Evolutionary conservation across 2,888 invertebrate species (phyloP).

Genomic region (Patella ulyssiponensis): DNA sequence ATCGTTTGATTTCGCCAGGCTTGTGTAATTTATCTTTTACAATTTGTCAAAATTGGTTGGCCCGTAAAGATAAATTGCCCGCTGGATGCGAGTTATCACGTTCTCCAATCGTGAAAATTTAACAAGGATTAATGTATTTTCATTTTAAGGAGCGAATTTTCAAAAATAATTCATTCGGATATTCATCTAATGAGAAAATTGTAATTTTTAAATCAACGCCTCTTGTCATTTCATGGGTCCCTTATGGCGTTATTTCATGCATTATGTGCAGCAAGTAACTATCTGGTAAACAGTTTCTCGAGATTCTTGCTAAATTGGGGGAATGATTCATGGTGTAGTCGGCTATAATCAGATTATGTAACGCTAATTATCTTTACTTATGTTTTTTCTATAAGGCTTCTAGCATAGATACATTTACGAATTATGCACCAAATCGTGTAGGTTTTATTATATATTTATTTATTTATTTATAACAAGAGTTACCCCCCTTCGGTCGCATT

Average conservation of each 20-base stretch:
- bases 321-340: too few species aligned
- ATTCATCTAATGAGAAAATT: conserved; percentile 9
- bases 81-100: background rate
- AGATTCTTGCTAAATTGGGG: too few species aligned
- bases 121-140: conserved; percentile 7
- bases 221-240: conserved; percentile 6
- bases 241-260: conserved; percentile 3
- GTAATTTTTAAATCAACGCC: conserved; percentile 1
- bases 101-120: conserved; percentile 1
- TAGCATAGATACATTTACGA: too few species aligned
- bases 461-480: too few species aligned
- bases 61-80: conserved; percentile 5
- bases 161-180: conserved; percentile 5
- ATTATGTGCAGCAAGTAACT: too few species aligned
- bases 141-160: conserved; percentile 1
- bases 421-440: too few species aligned
- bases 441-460: too few species aligned
- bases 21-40: background rate
- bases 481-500: too few species aligned
- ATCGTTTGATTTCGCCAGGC: background rate
- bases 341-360: too few species aligned
- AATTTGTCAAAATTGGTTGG: conserved; percentile 4
- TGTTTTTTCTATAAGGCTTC: too few species aligned
- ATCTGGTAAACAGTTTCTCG: too few species aligned
- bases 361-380: too few species aligned